phyloP scores from a whole-genome alignment of 2,888 invertebrate species.

The Sinodicranocentrus sp. region DNA sequence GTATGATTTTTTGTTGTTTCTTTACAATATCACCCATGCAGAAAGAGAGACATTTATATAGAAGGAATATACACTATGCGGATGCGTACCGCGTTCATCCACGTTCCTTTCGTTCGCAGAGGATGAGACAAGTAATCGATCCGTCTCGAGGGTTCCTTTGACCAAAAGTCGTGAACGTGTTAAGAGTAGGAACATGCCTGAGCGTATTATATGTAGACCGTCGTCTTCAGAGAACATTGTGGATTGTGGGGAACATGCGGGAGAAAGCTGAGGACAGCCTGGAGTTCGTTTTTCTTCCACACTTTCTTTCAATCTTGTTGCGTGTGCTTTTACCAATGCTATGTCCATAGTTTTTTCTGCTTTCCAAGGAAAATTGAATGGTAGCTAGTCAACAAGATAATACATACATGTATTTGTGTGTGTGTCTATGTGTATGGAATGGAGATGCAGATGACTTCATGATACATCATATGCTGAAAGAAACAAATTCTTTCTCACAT shows the following conservation, averaged over 20 bases:
- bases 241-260: not conserved
- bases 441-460: constrained; percentile 1
- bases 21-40: not conserved
- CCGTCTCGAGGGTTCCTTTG: constrained; percentile 28
- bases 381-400: constrained; percentile 1
- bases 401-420: too few species aligned
- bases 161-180: constrained; percentile 19
- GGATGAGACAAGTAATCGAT: constrained; percentile 44
- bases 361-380: constrained; percentile 12
- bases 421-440: too few species aligned
- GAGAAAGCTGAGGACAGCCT: constrained; percentile 15
- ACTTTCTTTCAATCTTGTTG: not conserved
- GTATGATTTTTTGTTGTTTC: too few species aligned
- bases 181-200: not conserved
- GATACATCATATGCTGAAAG: too few species aligned
- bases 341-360: not conserved
- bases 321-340: not conserved
- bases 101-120: too few species aligned
- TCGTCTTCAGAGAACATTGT: too few species aligned
- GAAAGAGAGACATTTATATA: not conserved
- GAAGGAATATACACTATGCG: not conserved
- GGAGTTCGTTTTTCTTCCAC: not conserved
- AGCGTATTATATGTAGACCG: too few species aligned
- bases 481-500: too few species aligned
- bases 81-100: too few species aligned